Evolutionary conservation across 2,113 vertebrate genomes (phyloP), one percentile per base, ranked within the genome.

Genomic region (Daubentonia madagascariensis): DNA sequence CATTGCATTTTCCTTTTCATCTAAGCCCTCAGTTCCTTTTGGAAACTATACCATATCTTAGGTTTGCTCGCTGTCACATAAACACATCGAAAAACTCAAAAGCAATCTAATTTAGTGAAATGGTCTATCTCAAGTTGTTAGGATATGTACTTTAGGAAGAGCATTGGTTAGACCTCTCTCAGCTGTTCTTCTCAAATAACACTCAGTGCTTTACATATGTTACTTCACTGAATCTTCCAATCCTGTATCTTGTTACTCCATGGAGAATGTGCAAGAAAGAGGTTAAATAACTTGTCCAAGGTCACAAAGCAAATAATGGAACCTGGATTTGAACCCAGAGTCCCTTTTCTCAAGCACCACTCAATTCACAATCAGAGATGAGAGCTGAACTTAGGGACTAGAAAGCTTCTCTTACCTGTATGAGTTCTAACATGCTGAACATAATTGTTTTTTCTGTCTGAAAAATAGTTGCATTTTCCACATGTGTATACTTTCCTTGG

Each of bases 401-500:
- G 48, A 90, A 63, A 75, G 54, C 35, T 37, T 78, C 63, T 70
- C 98, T 96, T 98, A 99, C 99, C 99, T 96, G 99, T 99, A 97
- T 99, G 99, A 18, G 99, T 99, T 95, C 99, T 98, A 97, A 99
- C 99, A 98, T 99, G 99, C 57, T 99, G 99, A 96, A 99, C 99
- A 83, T 99, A 99, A 98, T 99, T 99, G 98, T 99, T 99, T 98
- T 99, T 99, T 94, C 99, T 99, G 98, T 99, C 99, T 0, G 99
- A 99, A 98, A 99, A 99, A 98, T 99, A 99, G 96, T 99, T 99
- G 94, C 99, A 99, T 85, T 99, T 99, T 78, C 99, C 99, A 97
- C 99, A 99, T 17, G 99, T 99, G 98, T 99, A 99, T 13, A 99
- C 99, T 97, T 99, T 99, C 97, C 99, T 99, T 85, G 99, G 99